Conservation (phyloP, 1,140 invertebrate species). For the Olivierus martensii region DNA sequence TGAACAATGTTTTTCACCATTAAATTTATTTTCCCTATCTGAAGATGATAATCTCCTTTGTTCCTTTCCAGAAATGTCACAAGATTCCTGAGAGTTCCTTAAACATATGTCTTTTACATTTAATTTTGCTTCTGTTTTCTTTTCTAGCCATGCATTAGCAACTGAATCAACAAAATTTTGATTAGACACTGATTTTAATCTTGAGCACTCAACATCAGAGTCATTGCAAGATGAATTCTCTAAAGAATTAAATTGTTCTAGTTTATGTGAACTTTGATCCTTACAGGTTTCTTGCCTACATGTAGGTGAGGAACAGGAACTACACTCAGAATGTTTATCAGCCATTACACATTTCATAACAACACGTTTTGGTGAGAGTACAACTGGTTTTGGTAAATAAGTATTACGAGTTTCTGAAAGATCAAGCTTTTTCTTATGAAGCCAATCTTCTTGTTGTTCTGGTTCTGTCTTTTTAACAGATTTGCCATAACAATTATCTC, state of each 20-base stretch:
- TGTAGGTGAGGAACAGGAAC: neutral
- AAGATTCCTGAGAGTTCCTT: too few species aligned
- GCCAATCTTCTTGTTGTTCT: conserved; percentile 3
- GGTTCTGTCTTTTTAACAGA: neutral
- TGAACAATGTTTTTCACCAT: neutral
- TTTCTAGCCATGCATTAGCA: too few species aligned
- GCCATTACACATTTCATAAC: neutral
- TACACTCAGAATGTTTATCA: too few species aligned
- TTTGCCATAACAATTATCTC: neutral
- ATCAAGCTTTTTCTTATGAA: neutral
- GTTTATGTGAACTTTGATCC: neutral
- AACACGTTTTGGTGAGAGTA: conserved; percentile 5
- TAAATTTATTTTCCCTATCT: neutral
- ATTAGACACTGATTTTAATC: neutral
- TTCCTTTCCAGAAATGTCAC: too few species aligned
- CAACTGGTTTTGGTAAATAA: conserved; percentile 13
- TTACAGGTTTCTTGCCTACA: neutral
- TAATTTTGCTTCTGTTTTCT: too few species aligned
- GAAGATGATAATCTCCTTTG: neutral
- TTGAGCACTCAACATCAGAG: neutral
- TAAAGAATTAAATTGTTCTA: neutral
- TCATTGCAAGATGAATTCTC: neutral
- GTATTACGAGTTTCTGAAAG: neutral
- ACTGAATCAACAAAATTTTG: neutral
- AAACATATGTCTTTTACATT: too few species aligned